phyloP scores from a whole-genome alignment of 2,797 vertebrate genomes.

The Pachyuromys duprasi region DNA sequence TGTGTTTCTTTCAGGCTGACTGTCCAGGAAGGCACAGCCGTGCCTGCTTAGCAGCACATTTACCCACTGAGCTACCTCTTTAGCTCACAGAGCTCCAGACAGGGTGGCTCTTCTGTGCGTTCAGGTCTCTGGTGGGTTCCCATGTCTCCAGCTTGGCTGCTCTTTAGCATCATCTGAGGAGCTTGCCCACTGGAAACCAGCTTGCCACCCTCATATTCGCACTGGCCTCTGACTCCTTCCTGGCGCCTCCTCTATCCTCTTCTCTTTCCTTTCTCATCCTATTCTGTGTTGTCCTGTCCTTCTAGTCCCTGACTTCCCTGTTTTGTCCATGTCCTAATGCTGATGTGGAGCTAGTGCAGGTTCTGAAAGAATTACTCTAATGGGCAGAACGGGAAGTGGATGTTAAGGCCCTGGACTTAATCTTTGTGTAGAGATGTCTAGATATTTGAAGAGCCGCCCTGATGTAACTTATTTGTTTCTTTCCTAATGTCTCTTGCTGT shows the following conservation, averaged over 20 bases:
- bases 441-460: not conserved
- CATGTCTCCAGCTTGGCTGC: not conserved
- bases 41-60: not conserved
- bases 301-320: not conserved
- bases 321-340: not conserved
- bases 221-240: not conserved
- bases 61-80: not conserved
- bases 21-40: not conserved
- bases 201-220: not conserved
- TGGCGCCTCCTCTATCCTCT: not conserved
- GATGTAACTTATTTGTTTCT: not conserved
- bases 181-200: not conserved
- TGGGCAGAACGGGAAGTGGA: not conserved
- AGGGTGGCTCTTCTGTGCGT: not conserved
- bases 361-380: not conserved
- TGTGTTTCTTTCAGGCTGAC: not conserved
- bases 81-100: not conserved
- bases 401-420: not conserved
- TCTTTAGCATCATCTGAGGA: not conserved
- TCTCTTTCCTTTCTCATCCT: too few species aligned
- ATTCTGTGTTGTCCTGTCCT: not conserved
- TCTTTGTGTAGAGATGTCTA: not conserved
- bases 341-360: not conserved
- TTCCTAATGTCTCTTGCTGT: not conserved
- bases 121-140: not conserved